Base-by-base conservation (phyloP, 2,888 invertebrate species). In the Meliscaeva auricollis region DNA sequence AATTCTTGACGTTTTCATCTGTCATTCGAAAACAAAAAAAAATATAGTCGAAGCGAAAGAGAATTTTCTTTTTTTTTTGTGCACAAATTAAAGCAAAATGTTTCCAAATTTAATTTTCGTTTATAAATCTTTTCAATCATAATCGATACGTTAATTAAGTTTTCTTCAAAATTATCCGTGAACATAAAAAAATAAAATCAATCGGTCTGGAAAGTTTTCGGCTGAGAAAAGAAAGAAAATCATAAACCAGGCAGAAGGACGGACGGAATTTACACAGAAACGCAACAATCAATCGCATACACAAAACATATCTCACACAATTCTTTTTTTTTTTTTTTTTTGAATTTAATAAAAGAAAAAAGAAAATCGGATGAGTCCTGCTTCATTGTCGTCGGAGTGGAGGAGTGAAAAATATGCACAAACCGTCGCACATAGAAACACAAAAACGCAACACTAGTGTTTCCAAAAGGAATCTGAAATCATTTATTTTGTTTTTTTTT, bases 271-370 rank as follows among this genome's bases (percentile, higher is more conserved):
- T 26, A 26, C 54, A 30, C 20, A 66, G 22, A 52, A 79, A 72
- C 79, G 76, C 85, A 85, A 77, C 81, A 85, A 81, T 77, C 81
- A 85, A 81, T 73, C 76, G 62, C 75, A 75, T 46, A 74, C 52
- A 66, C 15, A 44, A 54, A 73, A 73, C 60, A 69, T 68, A 50
- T 76, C 76, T 69, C 76, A 77, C 52, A 69, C n/a, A 30, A 70
- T 69, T 32, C n/a, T n/a, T 58, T 32, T 56, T n/a, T 62, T 26
- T 62, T 35, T 3, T 56, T 13, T 17, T 30, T 44, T 48, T 9
- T 48, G 5, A 20, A 9, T 22, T 62, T 30, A 44, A 48, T 32
- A 50, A 66, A 30, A 30, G 11, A 38, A 11, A 38, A 48, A 64
- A 48, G 26, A 58, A 72, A 75, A 69, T 62, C 73, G 62, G 44